Conservation (phyloP, 2,113 vertebrate genomes). For the Gavia stellata region DNA sequence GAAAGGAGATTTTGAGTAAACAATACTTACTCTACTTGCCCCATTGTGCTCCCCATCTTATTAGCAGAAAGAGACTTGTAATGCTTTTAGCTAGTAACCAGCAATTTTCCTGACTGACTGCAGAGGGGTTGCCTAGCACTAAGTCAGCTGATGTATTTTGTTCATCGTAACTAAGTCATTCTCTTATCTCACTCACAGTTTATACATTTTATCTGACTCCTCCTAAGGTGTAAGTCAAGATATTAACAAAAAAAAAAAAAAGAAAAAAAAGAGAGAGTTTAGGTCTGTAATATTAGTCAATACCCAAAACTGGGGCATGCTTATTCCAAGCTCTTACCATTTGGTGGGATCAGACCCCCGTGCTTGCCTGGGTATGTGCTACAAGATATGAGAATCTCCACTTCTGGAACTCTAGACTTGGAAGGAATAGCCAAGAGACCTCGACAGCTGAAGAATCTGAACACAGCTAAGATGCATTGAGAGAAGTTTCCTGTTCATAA, state of each 20-base stretch:
- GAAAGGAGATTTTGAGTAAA: neutral
- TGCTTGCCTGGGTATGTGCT: accelerated
- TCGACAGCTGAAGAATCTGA: neutral
- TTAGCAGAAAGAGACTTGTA: neutral
- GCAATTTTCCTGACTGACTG: neutral
- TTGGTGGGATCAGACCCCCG: neutral
- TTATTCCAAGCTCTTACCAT: neutral
- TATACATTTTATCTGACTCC: neutral
- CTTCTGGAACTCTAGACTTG: neutral
- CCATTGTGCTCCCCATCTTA: neutral
- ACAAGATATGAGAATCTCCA: neutral
- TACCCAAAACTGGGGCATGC: neutral
- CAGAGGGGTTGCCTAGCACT: neutral
- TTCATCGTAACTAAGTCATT: neutral
- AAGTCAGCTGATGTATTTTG: neutral
- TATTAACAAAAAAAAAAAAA: neutral
- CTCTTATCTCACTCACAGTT: neutral
- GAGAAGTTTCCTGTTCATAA: neutral
- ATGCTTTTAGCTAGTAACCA: neutral
- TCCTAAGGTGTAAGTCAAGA: neutral
- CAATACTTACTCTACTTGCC: neutral
- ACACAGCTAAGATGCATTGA: neutral
- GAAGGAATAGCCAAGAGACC: neutral
- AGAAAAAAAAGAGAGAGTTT: neutral
- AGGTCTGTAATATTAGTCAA: neutral